Conservation (phyloP, 1,140 invertebrate species). For the Pseudomyrmex cubaensis region DNA sequence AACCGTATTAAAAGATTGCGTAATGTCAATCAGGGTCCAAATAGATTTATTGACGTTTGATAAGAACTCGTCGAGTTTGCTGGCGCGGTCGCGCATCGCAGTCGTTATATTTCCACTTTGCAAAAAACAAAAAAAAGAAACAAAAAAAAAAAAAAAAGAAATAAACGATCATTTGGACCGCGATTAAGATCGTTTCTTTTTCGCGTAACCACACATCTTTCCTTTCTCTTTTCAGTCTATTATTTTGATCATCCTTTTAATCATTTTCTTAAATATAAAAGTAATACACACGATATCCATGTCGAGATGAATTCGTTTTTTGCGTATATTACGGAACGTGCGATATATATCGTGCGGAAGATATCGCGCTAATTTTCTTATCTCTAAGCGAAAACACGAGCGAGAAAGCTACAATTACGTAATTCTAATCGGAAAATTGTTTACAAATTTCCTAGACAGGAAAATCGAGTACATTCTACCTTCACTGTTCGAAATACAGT, state of each 20-base stretch:
- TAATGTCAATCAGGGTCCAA: conserved; percentile 75
- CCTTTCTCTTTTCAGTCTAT: conserved; percentile 37
- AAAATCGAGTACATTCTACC: conserved; percentile 32
- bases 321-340: conserved; percentile 34
- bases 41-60: conserved; percentile 42
- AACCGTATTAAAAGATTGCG: conserved; percentile 30
- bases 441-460: conserved; percentile 45
- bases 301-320: background rate
- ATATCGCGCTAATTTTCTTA: conserved; percentile 28
- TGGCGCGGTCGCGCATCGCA: background rate
- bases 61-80: conserved; percentile 25
- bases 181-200: conserved; percentile 69
- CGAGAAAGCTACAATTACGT: conserved; percentile 20
- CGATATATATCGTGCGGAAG: conserved; percentile 3
- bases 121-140: too few relatives aligned
- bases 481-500: conserved; percentile 10
- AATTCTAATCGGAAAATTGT: conserved; percentile 48
- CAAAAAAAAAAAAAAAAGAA: background rate
- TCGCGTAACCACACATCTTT: conserved; percentile 5
- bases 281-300: conserved; percentile 14
- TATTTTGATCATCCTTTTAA: conserved; percentile 49
- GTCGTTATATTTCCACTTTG: too few relatives aligned
- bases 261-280: conserved; percentile 41
- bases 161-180: conserved; percentile 71
- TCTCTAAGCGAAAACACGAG: conserved; percentile 21